Percentiles rank a stretch among this genome's conserved stretches.
phyloP scores from a whole-genome alignment of 2,888 invertebrate species.

The Strigamia maritima region DNA sequence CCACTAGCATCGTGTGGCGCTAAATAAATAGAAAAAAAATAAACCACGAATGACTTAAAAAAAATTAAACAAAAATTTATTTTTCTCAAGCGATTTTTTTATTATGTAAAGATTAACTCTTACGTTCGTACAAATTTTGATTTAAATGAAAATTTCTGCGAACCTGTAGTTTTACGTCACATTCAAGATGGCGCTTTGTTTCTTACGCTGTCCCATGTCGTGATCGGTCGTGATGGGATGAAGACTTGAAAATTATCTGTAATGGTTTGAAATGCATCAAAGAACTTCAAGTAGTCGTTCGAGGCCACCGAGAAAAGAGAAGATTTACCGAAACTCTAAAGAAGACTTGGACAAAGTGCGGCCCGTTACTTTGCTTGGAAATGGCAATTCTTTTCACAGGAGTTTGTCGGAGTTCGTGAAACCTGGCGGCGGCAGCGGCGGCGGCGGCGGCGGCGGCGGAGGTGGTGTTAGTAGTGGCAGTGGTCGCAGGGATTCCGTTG shows the following conservation, averaged over 20 bases:
- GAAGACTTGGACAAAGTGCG: constrained; percentile 16
- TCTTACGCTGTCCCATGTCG: constrained; percentile 1
- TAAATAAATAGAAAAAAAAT: no score
- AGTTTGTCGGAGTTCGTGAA: background rate
- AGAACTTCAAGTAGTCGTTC: constrained; percentile 37
- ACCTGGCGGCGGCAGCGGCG: background rate
- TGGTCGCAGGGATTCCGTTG: background rate
- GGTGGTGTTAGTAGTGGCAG: background rate
- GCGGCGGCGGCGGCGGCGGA: no score
- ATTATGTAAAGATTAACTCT: no score
- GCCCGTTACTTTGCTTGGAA: background rate
- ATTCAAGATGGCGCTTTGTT: constrained; percentile 17
- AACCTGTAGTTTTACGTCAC: background rate
- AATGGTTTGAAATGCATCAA: constrained; percentile 36
- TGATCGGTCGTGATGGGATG: constrained; percentile 23
- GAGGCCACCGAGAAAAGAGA: constrained; percentile 38
- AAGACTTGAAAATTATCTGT: constrained; percentile 6
- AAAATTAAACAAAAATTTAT: no score
- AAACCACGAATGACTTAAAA: no score
- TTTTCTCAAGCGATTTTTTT: no score
- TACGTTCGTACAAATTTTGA: no score
- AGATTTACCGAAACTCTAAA: constrained; percentile 35
- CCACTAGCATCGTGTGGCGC: no score
- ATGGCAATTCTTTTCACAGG: background rate
- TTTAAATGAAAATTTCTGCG: background rate